A percentile compares a stretch with the other conserved stretches of the same genome.
phyloP scores from a whole-genome alignment of 2,888 invertebrate species.

The Drosophila multiciliata region DNA sequence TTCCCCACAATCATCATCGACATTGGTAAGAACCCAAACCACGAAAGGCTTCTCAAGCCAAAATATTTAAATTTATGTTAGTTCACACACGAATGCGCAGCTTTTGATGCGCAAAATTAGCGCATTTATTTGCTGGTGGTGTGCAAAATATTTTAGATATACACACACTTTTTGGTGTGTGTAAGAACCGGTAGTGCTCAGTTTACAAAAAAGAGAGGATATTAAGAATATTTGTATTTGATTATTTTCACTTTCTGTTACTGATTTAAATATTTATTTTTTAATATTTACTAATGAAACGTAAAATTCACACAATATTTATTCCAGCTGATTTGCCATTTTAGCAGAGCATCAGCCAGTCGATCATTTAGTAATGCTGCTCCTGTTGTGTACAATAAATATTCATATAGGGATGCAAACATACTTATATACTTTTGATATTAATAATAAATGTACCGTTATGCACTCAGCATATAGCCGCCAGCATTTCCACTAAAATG shows the following conservation, averaged over 20 bases:
- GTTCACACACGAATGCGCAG: constrained; percentile 68
- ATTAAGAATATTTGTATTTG: background rate
- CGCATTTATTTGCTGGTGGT: constrained; percentile 51
- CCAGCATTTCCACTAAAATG: constrained; percentile 38
- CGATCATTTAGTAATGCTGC: background rate
- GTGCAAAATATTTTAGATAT: constrained; percentile 20
- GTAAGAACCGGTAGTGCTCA: background rate
- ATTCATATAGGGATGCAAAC: constrained; percentile 17
- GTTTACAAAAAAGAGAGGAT: background rate
- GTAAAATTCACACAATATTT: background rate
- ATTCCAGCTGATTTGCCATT: background rate
- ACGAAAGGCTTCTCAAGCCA: constrained; percentile 4
- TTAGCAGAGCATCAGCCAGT: background rate
- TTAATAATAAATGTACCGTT: constrained; percentile 51
- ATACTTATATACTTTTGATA: constrained; percentile 31
- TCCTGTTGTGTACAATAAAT: constrained; percentile 40
- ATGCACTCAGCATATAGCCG: constrained; percentile 9
- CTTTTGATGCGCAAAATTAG: constrained; percentile 73
- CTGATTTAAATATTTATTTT: background rate
- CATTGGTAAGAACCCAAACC: background rate
- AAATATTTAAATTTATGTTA: constrained; percentile 60
- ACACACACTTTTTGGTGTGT: background rate
- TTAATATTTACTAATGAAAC: background rate
- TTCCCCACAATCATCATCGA: background rate
- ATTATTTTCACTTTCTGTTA: background rate